These are phyloP conservation scores for Hofmannophila pseudospretella DNA, from an alignment of 2,888 invertebrate genomes.

Conservation along the genomic window DNA sequence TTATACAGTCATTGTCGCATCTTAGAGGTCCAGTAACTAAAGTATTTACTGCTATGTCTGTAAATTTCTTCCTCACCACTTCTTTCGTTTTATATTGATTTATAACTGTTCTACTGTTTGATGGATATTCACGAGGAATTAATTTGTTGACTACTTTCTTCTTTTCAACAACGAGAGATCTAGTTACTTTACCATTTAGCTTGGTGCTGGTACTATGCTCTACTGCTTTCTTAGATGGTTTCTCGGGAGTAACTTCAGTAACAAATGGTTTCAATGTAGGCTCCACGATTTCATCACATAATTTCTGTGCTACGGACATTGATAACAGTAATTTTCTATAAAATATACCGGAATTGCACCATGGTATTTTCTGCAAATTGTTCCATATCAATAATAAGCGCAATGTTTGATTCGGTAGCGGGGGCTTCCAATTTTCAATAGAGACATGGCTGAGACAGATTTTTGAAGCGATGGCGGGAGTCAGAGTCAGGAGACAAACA, in stretches of 20 bases:
- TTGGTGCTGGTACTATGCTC: slow-evolving; percentile 11
- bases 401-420: no score
- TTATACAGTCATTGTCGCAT: slow-evolving; percentile 43
- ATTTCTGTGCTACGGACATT: slow-evolving; percentile 40
- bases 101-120: slow-evolving; percentile 16
- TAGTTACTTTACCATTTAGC: slow-evolving; percentile 22
- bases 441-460: no score
- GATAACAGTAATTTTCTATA: background rate
- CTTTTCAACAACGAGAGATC: slow-evolving; percentile 32
- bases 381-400: no score
- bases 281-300: slow-evolving; percentile 47
- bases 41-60: slow-evolving; percentile 40
- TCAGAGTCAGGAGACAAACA: no score
- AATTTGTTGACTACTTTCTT: slow-evolving; percentile 31
- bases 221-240: slow-evolving; percentile 5
- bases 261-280: slow-evolving; percentile 26
- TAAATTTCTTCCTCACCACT: slow-evolving; percentile 26
- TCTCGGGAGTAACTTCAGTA: slow-evolving; percentile 11
- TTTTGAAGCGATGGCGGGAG: no score
- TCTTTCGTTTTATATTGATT: slow-evolving; percentile 31
- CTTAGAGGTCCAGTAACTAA: slow-evolving; percentile 32
- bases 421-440: no score
- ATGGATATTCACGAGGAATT: slow-evolving; percentile 18
- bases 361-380: background rate
- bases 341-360: background rate